Conservation (phyloP, 2,797 vertebrate genomes). For the Antrozous pallidus region DNA sequence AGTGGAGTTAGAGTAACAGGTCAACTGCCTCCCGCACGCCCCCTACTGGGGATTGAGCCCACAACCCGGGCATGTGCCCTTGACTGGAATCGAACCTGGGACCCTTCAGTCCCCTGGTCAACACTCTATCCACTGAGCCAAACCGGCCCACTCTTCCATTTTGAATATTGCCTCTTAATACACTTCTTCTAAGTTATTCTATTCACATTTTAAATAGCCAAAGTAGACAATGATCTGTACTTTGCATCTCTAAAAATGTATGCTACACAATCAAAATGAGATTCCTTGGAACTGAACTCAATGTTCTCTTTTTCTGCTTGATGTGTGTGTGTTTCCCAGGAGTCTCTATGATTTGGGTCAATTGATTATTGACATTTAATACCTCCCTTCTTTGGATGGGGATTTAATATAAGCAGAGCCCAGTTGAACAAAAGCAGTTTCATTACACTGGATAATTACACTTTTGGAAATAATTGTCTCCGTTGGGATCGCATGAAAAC, state of each 20-base stretch:
- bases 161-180: too few species aligned
- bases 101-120: not conserved
- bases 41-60: too few species aligned
- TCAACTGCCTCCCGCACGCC: not conserved
- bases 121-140: not conserved
- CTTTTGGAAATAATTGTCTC: constrained; percentile 90
- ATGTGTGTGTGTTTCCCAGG: not conserved
- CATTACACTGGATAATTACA: constrained; percentile 88
- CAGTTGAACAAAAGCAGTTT: constrained; percentile 84
- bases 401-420: constrained; percentile 81
- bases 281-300: not conserved
- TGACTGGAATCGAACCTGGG: not conserved
- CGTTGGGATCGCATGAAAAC: constrained; percentile 79
- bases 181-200: not conserved
- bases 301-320: not conserved
- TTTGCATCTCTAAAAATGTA: constrained; percentile 41
- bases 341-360: constrained; percentile 75
- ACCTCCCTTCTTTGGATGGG: constrained; percentile 71
- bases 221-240: not conserved
- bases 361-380: constrained; percentile 85
- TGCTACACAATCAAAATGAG: not conserved
- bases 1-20: not conserved
- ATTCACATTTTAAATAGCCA: not conserved
- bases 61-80: not conserved
- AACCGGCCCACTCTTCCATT: not conserved